Base-by-base conservation (phyloP, 2,113 vertebrate species). In the Varanus salvator region DNA sequence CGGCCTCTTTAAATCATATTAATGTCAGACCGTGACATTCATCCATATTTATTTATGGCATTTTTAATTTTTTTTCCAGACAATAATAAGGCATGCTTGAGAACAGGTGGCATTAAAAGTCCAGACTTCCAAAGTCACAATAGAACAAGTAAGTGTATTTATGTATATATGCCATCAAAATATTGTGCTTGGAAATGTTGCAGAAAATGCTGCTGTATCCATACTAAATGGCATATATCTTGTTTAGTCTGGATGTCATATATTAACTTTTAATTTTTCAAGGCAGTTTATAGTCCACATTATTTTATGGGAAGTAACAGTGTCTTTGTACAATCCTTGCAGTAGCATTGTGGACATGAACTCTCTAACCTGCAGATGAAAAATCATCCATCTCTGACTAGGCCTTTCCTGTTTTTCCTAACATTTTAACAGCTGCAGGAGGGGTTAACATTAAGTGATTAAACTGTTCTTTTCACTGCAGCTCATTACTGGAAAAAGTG, bases 141-240 rank as follows among this genome's bases (percentile, higher is more conserved):
- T 80, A 90, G 88, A 90, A 85, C 88, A 85, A 85, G 88, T 90
- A 90, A 25, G 88, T 85, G 80, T 84, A 90, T 80, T 83, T 90
- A 90, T 23, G 88, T 85, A 85, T 84, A 90, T 80, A 50, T 84
- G 34, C 77, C 84, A 90, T 4, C 38, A 75, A 54, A 15, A 92
- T 27, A 23, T 48, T 34, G 27, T 72, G 8, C 31, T 69, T 60
- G 60, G 8, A 85, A 81, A 60, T 64, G 17, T 44, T 66, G 57
- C 27, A 81, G 14, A 52, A 74, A 60, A 74, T 60, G 34, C 38
- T 34, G 2, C 44, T 71, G 4, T 57, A 8, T 71, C 52, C 50
- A 8, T 1, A 38, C 2, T 29, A 34, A 48, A 23, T 77, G 17
- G 44, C 50, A 52, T 6, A 60, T 72, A 52, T 11, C 29, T 66